Conservation (phyloP, 2,888 invertebrate species). For the Conomelus anceps region DNA sequence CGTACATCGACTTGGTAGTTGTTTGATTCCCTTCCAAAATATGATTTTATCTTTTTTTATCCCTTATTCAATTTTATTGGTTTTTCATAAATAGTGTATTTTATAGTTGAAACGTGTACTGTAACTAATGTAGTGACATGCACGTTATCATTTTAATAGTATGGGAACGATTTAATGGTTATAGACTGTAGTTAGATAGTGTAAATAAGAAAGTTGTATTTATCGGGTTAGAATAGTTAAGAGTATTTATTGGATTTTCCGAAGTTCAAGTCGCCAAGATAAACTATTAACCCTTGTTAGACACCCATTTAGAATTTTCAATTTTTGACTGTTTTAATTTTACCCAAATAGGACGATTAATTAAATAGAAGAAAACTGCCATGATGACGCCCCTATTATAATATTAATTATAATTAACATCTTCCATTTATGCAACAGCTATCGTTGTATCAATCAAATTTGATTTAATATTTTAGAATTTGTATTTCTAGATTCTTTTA, state of each 20-base stretch:
- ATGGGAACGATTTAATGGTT: background rate
- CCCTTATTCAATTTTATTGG: no score
- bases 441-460: background rate
- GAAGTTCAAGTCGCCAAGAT: background rate
- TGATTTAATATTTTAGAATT: background rate
- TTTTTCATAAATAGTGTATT: no score
- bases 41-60: no score
- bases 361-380: background rate
- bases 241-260: background rate
- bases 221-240: background rate
- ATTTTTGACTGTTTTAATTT: background rate
- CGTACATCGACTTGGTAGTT: no score
- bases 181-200: background rate
- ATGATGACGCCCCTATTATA: background rate
- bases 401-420: background rate
- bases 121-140: background rate
- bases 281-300: background rate
- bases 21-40: no score
- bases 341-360: background rate
- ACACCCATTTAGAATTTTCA: background rate
- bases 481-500: background rate
- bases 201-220: background rate
- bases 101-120: no score
- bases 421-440: background rate
- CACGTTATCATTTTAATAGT: background rate